Conservation (phyloP, 1,140 invertebrate genomes). For the Pseudomyrmex dendroicus region DNA sequence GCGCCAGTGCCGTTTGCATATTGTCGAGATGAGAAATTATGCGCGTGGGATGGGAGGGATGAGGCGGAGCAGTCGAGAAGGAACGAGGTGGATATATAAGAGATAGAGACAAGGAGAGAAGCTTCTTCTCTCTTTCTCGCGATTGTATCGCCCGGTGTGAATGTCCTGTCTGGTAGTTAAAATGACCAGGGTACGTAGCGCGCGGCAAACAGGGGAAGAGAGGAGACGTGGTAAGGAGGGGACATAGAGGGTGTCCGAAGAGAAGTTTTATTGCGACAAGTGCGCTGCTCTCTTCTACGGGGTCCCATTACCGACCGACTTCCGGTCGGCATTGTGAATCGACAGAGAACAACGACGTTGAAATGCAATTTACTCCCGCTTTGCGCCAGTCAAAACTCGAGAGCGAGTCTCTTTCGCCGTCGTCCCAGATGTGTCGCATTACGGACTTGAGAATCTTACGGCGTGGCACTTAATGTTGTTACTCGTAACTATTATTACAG, state of each 20-base stretch:
- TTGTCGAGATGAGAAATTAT: constrained; percentile 64
- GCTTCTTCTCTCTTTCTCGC: constrained; percentile 15
- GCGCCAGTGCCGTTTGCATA: constrained; percentile 18
- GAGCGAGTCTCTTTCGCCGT: constrained; percentile 33
- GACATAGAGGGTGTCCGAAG: constrained; percentile 60
- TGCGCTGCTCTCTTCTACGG: constrained; percentile 82
- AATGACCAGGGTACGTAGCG: constrained; percentile 58
- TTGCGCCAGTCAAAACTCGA: constrained; percentile 63
- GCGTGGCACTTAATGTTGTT: background rate
- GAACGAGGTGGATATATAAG: constrained; percentile 38
- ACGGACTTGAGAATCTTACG: constrained; percentile 23
- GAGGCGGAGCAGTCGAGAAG: background rate
- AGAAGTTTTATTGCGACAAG: constrained; percentile 82
- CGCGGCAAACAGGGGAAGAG: constrained; percentile 7
- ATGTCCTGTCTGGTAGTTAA: constrained; percentile 77
- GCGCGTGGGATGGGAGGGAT: constrained; percentile 57
- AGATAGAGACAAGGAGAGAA: constrained; percentile 51
- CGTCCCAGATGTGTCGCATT: constrained; percentile 16
- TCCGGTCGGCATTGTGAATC: constrained; percentile 78
- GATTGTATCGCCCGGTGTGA: constrained; percentile 75
- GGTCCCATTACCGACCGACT: constrained; percentile 76
- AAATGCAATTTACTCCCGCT: constrained; percentile 75
- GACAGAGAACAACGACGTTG: constrained; percentile 68
- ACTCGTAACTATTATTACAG: background rate
- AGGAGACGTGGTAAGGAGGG: constrained; percentile 10